Evolutionary conservation across 2,113 vertebrate genomes (phyloP).

Genomic region (Macaca nemestrina): DNA sequence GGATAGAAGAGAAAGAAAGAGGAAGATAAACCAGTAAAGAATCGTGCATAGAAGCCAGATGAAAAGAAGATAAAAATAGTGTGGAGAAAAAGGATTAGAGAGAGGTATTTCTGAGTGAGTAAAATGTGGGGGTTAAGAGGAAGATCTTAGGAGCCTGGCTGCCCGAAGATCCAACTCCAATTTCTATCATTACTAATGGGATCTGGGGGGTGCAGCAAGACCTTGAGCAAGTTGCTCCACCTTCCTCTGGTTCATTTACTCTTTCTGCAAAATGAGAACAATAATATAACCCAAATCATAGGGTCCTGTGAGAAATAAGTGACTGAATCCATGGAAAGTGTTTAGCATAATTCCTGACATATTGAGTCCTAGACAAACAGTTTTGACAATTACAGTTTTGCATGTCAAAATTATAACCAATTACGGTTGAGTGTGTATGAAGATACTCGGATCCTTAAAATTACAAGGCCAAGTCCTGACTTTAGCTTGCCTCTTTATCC

Average conservation of each 20-base stretch:
- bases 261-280: not conserved
- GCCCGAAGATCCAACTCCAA: too few species aligned
- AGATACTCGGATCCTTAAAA: not conserved
- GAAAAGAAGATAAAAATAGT: too few species aligned
- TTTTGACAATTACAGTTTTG: not conserved
- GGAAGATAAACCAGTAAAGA: not conserved
- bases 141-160: not conserved
- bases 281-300: not conserved
- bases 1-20: not conserved
- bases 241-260: not conserved
- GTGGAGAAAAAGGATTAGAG: not conserved
- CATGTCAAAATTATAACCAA: not conserved
- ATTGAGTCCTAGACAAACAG: not conserved
- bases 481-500: not conserved
- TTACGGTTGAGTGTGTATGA: not conserved
- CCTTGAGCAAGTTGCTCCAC: not conserved
- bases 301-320: not conserved
- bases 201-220: not conserved
- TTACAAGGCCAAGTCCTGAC: not conserved
- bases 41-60: not conserved
- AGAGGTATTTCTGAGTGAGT: not conserved
- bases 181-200: not conserved
- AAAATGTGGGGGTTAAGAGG: not conserved
- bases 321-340: not conserved
- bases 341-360: not conserved